Evolutionary conservation across 2,797 vertebrate species (phyloP).

Genomic region (Tragopan temminckii): DNA sequence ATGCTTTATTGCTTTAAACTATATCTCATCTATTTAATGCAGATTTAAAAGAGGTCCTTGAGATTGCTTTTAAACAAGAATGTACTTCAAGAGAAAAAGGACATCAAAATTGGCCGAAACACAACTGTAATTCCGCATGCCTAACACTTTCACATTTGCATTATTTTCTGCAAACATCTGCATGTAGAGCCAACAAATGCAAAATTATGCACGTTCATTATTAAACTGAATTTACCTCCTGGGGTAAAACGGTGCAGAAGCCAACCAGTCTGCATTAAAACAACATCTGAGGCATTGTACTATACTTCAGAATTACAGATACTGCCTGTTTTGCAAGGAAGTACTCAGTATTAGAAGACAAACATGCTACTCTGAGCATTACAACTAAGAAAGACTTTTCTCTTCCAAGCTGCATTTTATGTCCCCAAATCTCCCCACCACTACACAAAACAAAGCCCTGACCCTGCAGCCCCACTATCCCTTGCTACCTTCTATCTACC

Average conservation of each 20-base stretch:
- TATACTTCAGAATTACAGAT: accelerated
- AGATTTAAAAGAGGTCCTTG: background rate
- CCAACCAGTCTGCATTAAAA: background rate
- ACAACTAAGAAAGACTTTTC: background rate
- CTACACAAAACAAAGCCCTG: background rate
- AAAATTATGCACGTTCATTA: background rate
- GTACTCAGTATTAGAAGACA: background rate
- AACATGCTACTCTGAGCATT: accelerated
- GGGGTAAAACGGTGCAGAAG: background rate
- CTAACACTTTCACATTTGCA: background rate
- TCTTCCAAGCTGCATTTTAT: background rate
- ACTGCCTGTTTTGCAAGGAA: accelerated
- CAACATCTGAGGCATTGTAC: background rate
- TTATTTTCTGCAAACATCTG: background rate
- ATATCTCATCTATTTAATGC: background rate
- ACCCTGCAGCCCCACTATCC: accelerated
- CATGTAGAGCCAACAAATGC: background rate
- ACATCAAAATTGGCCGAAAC: background rate
- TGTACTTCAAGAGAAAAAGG: background rate
- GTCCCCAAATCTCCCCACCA: background rate
- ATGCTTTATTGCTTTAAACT: background rate
- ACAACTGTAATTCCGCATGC: background rate
- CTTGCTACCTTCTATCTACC: background rate
- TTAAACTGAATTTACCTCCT: background rate
- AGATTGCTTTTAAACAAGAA: background rate